Evolutionary conservation across 2,888 invertebrate species (phyloP), one percentile per base, ranked within the genome.

Genomic region (Calameuta idolon): DNA sequence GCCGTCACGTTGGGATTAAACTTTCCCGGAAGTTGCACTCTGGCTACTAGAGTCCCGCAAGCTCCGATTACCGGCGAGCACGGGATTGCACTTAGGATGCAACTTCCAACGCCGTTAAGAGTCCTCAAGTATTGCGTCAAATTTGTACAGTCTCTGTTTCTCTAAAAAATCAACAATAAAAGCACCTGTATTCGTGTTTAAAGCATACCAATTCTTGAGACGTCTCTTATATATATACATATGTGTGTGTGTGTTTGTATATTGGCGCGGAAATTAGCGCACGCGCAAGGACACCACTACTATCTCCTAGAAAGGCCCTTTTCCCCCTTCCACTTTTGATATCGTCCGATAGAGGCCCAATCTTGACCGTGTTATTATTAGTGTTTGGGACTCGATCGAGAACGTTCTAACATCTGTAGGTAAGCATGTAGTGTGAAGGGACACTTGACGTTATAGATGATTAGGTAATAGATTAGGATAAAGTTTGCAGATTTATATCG

Each of bases 61-160:
- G 78, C 80, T 84, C 83, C 82, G 79, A 81, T 84, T 82, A 80
- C 83, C 81, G 71, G 80, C 80, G 78, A 84, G 81, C 84, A 84
- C 82, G 82, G 82, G 83, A 84, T 84, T 85, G 83, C 85, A 84
- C 83, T 81, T 80, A 78, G 78, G 34, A 78, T 81, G 79, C 33
- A 81, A 84, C 80, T 80, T 75, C 79, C 75, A 73, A 76, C 76
- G 79, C 75, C 75, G 77, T 77, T 69, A 68, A 75, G 80, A 77
- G 79, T 73, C 77, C 79, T 81, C 79, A 78, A 83, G 31, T 31
- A 31, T 33, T 3, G 71, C 71, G 71, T 71, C 33, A 71, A 71
- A 31, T 71, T 71, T 11, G 9, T 71, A 23, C 9, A 23, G 55
- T 23, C 5, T 55, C 23, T 2, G 55, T 55, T 23, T 23, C 23